Evolutionary conservation across 2,113 vertebrate species (phyloP).

Genomic region (Macquaria ambigua): DNA sequence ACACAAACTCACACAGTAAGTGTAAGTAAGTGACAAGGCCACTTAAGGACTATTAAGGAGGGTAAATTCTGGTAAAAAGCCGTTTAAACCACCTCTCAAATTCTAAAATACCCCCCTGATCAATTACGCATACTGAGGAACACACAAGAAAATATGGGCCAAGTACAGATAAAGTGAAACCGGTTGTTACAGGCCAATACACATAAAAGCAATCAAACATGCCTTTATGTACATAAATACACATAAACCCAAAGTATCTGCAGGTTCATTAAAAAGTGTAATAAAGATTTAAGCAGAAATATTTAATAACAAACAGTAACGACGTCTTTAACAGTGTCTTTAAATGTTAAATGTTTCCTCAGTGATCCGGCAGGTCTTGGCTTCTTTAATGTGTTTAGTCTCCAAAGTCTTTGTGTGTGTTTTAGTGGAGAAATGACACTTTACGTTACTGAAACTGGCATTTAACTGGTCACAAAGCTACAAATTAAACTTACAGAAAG

Average conservation of each 20-base stretch:
- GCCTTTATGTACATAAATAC: slow-evolving; percentile 8
- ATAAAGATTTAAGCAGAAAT: slow-evolving; percentile 25
- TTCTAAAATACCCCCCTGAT: too few species aligned
- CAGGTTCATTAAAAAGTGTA: slow-evolving; percentile 14
- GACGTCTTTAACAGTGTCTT: slow-evolving; percentile 1
- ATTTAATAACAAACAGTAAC: slow-evolving; percentile 11
- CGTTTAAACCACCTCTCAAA: neutral
- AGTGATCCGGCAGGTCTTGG: neutral
- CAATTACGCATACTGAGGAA: neutral
- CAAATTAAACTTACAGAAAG: neutral
- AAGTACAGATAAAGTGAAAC: neutral
- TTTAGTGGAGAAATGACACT: neutral
- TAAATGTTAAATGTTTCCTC: slow-evolving; percentile 25
- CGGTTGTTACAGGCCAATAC: neutral
- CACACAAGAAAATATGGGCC: neutral
- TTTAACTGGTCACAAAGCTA: neutral
- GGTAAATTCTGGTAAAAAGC: neutral
- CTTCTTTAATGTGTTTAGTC: neutral
- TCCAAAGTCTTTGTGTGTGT: neutral
- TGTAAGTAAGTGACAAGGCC: neutral
- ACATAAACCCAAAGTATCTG: slow-evolving; percentile 8
- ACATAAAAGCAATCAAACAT: neutral
- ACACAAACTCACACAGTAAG: neutral
- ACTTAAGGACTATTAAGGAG: neutral
- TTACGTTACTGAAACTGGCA: neutral